Conservation (phyloP, 2,888 invertebrate genomes). For the Cephus rjabovi region DNA sequence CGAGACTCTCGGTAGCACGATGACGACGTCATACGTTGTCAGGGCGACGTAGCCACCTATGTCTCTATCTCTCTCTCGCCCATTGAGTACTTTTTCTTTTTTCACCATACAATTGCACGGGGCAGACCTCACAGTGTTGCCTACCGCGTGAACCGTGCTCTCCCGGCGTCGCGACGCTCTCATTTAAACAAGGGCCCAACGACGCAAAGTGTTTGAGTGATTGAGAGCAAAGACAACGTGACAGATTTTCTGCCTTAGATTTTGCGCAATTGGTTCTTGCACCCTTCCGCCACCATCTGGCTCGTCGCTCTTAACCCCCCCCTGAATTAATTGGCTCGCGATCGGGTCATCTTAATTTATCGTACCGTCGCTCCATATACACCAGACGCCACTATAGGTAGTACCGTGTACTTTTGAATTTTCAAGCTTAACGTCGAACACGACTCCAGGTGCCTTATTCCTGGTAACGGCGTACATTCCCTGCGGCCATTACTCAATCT, state of each 20-base stretch:
- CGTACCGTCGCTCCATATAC: background rate
- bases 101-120: slow-evolving; percentile 16
- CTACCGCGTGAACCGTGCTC: background rate
- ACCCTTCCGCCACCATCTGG: background rate
- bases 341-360: background rate
- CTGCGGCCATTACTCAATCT: background rate
- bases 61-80: slow-evolving; percentile 15
- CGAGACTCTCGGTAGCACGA: background rate
- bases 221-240: slow-evolving; percentile 26
- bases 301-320: background rate
- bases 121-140: background rate
- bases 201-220: slow-evolving; percentile 36
- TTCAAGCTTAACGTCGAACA: background rate
- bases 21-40: background rate
- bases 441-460: background rate
- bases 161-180: slow-evolving; percentile 31
- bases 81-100: slow-evolving; percentile 23
- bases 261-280: background rate
- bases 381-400: background rate
- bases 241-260: slow-evolving; percentile 14
- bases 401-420: background rate
- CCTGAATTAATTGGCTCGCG: background rate
- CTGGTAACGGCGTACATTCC: background rate
- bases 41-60: background rate
- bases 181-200: slow-evolving; percentile 28